Percentiles rank a stretch among this genome's conserved stretches.
phyloP scores from a whole-genome alignment of 2,888 invertebrate genomes.

The Liposcelis brunnea region DNA sequence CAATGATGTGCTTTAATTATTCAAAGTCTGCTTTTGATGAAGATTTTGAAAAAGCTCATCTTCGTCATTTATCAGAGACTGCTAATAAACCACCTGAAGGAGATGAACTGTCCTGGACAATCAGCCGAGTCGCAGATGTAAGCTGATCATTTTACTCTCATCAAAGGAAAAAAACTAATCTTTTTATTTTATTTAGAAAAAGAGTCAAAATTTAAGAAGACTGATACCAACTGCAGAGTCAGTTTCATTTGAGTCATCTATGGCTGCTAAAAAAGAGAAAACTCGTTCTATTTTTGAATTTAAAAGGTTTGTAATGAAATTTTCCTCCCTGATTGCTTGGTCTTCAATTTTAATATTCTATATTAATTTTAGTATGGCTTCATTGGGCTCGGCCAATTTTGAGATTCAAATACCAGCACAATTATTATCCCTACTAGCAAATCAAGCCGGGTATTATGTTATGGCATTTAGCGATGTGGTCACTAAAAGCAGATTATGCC shows the following conservation, averaged over 20 bases:
- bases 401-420: slow-evolving; percentile 23
- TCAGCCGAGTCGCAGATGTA: neutral
- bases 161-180: too few species aligned
- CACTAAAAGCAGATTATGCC: slow-evolving; percentile 25
- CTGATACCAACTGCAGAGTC: too few species aligned
- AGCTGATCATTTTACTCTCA: neutral
- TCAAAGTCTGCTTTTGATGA: slow-evolving; percentile 17
- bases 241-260: slow-evolving; percentile 15
- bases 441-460: slow-evolving; percentile 24
- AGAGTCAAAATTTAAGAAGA: too few species aligned
- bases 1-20: slow-evolving; percentile 20
- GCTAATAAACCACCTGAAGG: neutral
- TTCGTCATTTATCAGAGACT: slow-evolving; percentile 9
- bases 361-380: too few species aligned
- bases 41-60: slow-evolving; percentile 21
- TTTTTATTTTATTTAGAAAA: too few species aligned
- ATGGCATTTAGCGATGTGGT: slow-evolving; percentile 22
- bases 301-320: slow-evolving; percentile 16
- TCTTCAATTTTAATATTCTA: slow-evolving; percentile 2
- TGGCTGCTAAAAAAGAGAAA: slow-evolving; percentile 20
- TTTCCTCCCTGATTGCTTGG: neutral
- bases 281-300: slow-evolving; percentile 24
- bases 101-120: neutral
- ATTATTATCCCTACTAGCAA: slow-evolving; percentile 23
- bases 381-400: too few species aligned